These are phyloP conservation scores for Oncopodura yosiiana DNA, from an alignment of 1,140 invertebrate genomes.

Conservation along the genomic window DNA sequence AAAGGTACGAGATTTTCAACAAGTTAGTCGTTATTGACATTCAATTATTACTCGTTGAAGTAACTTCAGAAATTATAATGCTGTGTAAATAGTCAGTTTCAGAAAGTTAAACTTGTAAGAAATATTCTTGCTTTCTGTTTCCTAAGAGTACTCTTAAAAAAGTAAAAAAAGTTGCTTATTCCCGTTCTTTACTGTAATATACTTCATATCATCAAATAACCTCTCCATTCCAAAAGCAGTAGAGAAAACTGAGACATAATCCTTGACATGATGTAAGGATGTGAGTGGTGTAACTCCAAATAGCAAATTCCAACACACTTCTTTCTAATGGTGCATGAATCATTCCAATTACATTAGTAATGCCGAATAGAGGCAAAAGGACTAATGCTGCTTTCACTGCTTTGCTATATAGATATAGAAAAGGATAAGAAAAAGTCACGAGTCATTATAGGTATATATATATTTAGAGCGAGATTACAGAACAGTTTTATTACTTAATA, in stretches of 20 bases:
- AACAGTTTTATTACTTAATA: too few species aligned
- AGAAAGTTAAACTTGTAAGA: neutral
- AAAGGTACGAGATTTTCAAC: neutral
- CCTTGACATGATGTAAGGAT: constrained; percentile 77
- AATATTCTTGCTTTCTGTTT: too few species aligned
- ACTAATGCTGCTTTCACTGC: constrained; percentile 67
- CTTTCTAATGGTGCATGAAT: constrained; percentile 55
- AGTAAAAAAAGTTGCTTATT: too few species aligned
- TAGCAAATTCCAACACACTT: constrained; percentile 56
- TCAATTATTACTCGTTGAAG: neutral
- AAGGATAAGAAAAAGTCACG: neutral
- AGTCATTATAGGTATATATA: neutral
- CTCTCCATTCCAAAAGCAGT: constrained; percentile 82
- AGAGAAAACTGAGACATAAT: constrained; percentile 69
- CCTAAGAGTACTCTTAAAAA: too few species aligned
- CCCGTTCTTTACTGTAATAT: neutral
- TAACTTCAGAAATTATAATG: too few species aligned
- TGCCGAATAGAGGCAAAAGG: constrained; percentile 67
- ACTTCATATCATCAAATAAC: constrained; percentile 51
- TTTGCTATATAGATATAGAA: constrained; percentile 48
- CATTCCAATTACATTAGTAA: constrained; percentile 66
- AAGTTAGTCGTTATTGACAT: neutral
- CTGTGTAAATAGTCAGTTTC: too few species aligned
- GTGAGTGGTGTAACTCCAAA: constrained; percentile 70
- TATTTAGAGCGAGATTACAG: too few species aligned